Conservation (phyloP, 1,140 invertebrate genomes). For the Drosophila tsacasi region DNA sequence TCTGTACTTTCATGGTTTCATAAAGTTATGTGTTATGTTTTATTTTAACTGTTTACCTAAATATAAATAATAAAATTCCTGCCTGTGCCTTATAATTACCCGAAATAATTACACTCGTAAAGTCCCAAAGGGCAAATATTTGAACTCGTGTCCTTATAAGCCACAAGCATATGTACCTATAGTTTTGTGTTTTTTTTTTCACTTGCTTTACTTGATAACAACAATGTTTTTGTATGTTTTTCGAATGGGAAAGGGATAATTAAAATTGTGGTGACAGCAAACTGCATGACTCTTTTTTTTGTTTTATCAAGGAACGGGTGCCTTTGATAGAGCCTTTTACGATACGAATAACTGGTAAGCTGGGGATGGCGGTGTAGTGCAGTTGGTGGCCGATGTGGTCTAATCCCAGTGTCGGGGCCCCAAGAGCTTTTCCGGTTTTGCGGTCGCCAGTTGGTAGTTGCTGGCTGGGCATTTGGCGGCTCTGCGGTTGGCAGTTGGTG, state of each 20-base stretch:
- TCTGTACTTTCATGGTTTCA: no score
- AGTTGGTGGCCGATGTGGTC: constrained; percentile 34
- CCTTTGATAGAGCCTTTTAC: constrained; percentile 66
- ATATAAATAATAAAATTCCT: not conserved
- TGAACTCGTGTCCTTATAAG: no score
- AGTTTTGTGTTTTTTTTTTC: not conserved
- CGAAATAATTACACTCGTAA: not conserved
- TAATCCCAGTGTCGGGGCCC: constrained; percentile 17
- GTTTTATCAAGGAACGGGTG: constrained; percentile 20
- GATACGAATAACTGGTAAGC: constrained; percentile 51
- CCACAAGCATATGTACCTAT: not conserved
- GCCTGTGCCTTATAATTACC: not conserved
- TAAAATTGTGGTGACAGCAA: not conserved
- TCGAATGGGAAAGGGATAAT: not conserved
- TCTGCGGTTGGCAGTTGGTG: constrained; percentile 24
- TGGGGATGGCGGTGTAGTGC: constrained; percentile 1
- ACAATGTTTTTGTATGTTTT: not conserved
- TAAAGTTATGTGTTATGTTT: not conserved
- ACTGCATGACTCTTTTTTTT: not conserved
- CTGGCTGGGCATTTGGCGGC: constrained; percentile 13
- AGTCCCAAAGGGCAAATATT: not conserved
- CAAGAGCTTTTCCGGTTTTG: constrained; percentile 63
- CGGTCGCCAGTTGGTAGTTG: constrained; percentile 13
- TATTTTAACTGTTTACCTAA: not conserved
- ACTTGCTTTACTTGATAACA: constrained; percentile 4